These are phyloP conservation scores for Morpho deidamia DNA, from an alignment of 2,888 invertebrate genomes.

Conservation along the genomic window DNA sequence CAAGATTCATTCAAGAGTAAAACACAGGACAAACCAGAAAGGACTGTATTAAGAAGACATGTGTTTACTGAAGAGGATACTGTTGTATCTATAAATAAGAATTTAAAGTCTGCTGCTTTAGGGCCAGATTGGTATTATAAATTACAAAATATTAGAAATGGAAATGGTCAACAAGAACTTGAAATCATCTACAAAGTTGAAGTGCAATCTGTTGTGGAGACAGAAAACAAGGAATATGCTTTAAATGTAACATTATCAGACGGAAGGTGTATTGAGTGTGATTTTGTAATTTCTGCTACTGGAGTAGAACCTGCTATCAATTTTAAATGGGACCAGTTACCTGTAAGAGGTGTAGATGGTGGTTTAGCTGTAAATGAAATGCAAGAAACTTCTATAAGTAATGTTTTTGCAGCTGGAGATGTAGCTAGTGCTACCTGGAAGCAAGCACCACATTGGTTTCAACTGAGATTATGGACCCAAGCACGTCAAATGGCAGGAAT, in stretches of 20 bases:
- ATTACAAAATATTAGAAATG: constrained; percentile 76
- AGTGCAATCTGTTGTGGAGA: constrained; percentile 61
- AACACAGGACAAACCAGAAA: constrained; percentile 29
- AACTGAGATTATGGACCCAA: constrained; percentile 98
- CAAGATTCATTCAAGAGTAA: constrained; percentile 65
- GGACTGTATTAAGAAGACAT: constrained; percentile 78
- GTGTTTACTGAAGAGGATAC: constrained; percentile 80
- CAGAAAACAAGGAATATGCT: constrained; percentile 75
- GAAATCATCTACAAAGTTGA: constrained; percentile 81
- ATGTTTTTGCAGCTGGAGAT: constrained; percentile 97
- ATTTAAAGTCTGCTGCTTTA: constrained; percentile 89
- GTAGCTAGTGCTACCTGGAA: constrained; percentile 91
- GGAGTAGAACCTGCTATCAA: constrained; percentile 89
- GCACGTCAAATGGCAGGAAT: constrained; percentile 98
- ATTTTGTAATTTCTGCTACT: constrained; percentile 96
- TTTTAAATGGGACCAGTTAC: constrained; percentile 71
- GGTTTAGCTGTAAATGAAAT: constrained; percentile 91
- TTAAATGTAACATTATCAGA: constrained; percentile 86
- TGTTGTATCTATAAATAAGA: constrained; percentile 50
- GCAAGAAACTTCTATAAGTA: constrained; percentile 87
- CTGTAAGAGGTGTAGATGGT: constrained; percentile 82
- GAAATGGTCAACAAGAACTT: constrained; percentile 67
- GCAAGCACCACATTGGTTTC: constrained; percentile 90
- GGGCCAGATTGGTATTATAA: constrained; percentile 97
- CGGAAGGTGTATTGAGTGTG: constrained; percentile 85